Evolutionary conservation across 2,113 vertebrate species (phyloP), one percentile per base, ranked within the genome.

Genomic region (Casuarius casuarius): DNA sequence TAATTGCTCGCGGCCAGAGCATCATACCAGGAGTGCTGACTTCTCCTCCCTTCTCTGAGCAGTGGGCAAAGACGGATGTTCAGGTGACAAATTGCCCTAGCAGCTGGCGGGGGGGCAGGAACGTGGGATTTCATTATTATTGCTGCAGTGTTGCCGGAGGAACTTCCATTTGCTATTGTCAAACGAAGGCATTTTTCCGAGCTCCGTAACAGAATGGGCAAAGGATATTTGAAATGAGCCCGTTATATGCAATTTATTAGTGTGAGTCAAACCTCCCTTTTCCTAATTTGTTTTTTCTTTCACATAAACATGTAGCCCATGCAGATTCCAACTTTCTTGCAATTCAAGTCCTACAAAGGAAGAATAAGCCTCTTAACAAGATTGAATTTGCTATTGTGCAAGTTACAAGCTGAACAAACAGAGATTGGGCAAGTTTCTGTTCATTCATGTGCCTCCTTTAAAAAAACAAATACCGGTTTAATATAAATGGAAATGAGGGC

Each of bases 401-500:
- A 97, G 96, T 97, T 97, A 97, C 97, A 98, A 98, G 98, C 98
- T 98, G 98, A 98, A 96, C 98, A 98, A 98, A 98, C 97, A 98
- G 95, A 98, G 98, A 98, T 98, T 98, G 96, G 95, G 75, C 78
- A 97, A 98, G 91, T 96, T 97, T 98, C 92, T 97, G 94, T 96
- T 98, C 98, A 94, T 97, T 97, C 95, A 91, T 97, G 97, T 98
- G 97, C 95, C 92, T 97, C 93, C 86, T 98, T 98, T 97, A 98
- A 98, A 98, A 98, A 98, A 98, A 98, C 97, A 98, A 98, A 98
- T 97, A 98, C 92, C 66, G 78, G 71, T 98, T 98, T 98, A 98
- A 98, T 98, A 98, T 98, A 98, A 98, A 98, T 98, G 98, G 98
- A 98, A 98, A 98, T 98, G 97, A 98, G 96, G 96, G 87, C 94